These are phyloP conservation scores for Chaetura pelagica DNA, from an alignment of 2,113 vertebrate species.

Conservation along the genomic window DNA sequence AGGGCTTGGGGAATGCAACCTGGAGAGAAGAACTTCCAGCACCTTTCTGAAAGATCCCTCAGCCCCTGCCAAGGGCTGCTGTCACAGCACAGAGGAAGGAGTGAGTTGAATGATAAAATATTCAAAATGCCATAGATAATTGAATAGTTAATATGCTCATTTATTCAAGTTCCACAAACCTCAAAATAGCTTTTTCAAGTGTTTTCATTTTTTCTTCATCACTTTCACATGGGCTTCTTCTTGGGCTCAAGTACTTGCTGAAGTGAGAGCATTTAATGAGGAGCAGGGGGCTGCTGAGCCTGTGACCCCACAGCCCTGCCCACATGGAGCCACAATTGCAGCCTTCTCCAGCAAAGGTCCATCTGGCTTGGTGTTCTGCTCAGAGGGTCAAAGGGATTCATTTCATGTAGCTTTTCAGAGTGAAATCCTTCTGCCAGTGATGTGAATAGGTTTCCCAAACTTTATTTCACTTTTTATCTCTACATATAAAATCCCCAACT, in stretches of 20 bases:
- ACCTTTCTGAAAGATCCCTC: not conserved
- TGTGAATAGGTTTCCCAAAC: not conserved
- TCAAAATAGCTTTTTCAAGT: conserved; percentile 45
- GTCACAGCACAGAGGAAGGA: not conserved
- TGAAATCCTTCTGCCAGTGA: not conserved
- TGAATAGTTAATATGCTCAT: conserved; percentile 24
- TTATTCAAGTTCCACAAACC: not conserved
- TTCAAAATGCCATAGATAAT: conserved; percentile 13
- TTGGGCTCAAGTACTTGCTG: not conserved
- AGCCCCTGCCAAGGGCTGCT: not conserved
- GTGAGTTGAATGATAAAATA: not conserved
- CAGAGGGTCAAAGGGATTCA: not conserved
- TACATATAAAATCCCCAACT: not conserved
- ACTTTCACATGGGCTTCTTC: not conserved
- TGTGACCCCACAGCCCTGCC: not conserved
- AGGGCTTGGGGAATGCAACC: not conserved
- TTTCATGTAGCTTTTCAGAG: not conserved
- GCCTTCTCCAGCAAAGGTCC: fast-evolving
- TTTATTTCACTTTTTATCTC: not conserved
- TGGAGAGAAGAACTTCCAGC: not conserved
- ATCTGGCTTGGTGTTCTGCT: not conserved
- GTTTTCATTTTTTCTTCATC: not conserved
- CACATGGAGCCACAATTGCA: fast-evolving
- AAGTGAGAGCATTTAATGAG: not conserved
- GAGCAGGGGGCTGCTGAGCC: not conserved